These are phyloP conservation scores for Cinclus mexicanus DNA, from an alignment of 2,113 vertebrate genomes.

Conservation along the genomic window DNA sequence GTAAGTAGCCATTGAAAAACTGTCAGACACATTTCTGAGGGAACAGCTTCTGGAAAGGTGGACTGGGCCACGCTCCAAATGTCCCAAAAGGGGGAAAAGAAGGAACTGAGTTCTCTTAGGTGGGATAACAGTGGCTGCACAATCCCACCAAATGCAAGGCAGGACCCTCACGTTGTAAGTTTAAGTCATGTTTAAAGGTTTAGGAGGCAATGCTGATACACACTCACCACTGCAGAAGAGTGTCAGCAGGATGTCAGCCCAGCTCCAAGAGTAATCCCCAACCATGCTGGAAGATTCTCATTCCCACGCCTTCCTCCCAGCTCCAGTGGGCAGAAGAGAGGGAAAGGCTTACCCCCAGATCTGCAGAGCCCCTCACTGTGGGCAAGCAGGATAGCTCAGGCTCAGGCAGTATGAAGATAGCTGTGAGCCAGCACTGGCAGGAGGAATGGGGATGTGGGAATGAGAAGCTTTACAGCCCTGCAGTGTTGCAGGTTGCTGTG, in stretches of 20 bases:
- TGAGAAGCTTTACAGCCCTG: not conserved
- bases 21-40: not conserved
- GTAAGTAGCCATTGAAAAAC: not conserved
- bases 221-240: not conserved
- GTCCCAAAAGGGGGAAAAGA: not conserved
- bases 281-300: not conserved
- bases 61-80: not conserved
- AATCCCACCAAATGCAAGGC: not conserved
- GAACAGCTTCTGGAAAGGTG: not conserved
- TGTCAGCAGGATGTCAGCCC: not conserved
- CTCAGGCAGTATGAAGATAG: not conserved
- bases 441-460: not conserved
- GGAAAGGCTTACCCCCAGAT: not conserved
- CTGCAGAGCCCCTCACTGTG: rapidly evolving
- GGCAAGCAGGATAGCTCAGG: not conserved
- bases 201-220: not conserved
- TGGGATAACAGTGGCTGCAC: not conserved
- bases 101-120: not conserved
- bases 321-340: not conserved
- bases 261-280: not conserved
- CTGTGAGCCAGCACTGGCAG: not conserved
- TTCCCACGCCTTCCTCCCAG: rapidly evolving
- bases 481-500: not conserved
- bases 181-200: not conserved
- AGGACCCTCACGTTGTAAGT: not conserved